phyloP scores from a whole-genome alignment of 30 jellyfish, hydroid and myxozoan species.

The Cassiopea andromeda region DNA sequence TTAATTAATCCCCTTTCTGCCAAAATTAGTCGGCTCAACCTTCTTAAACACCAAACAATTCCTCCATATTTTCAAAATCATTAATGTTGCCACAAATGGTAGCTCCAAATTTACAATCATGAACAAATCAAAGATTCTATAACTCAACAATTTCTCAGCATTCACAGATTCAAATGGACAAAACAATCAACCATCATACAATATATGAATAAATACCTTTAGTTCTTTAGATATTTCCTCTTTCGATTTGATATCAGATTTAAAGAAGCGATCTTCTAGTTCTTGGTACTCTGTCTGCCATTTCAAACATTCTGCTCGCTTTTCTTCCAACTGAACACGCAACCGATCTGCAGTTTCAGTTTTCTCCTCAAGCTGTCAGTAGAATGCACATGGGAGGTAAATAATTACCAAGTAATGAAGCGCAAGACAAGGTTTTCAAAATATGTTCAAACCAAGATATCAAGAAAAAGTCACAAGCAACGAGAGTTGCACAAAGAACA shows the following conservation, averaged over 20 bases:
- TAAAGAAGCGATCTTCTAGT: constrained; percentile 84
- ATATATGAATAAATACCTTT: constrained; percentile 38
- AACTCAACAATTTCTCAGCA: no score
- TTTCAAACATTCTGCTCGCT: constrained; percentile 87
- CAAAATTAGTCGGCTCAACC: no score
- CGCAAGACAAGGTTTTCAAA: neutral
- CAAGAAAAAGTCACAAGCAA: no score
- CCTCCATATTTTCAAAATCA: no score
- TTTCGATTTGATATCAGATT: constrained; percentile 66
- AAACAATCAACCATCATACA: neutral
- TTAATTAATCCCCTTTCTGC: no score
- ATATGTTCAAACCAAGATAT: neutral
- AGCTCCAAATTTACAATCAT: no score
- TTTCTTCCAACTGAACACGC: constrained; percentile 83
- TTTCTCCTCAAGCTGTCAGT: constrained; percentile 72
- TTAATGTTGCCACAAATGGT: no score
- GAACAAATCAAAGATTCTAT: no score
- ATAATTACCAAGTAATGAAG: neutral
- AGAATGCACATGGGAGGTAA: neutral
- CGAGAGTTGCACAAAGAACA: no score
- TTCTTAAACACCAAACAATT: no score
- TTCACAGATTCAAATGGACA: no score
- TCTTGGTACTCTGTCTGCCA: constrained; percentile 86
- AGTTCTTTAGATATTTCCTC: constrained; percentile 80
- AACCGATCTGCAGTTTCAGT: constrained; percentile 74